A percentile compares a stretch with the other conserved stretches of the same genome.
Evolutionary conservation across 2,888 invertebrate species (phyloP).

Genomic region (Idaea straminata): DNA sequence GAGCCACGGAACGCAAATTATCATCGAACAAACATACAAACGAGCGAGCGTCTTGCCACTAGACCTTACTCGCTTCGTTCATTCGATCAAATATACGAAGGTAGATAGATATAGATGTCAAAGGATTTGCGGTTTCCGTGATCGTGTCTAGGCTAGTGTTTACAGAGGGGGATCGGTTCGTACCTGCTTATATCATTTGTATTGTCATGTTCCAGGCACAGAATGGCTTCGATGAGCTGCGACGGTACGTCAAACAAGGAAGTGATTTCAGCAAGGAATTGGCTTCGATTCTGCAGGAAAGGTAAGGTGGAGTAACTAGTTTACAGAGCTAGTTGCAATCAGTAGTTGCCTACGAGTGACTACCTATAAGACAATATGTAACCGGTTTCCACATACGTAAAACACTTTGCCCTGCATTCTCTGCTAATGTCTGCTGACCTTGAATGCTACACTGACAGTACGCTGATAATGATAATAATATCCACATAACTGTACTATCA

Average conservation of each 20-base stretch:
- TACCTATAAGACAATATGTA: neutral
- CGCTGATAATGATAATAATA: conserved; percentile 21
- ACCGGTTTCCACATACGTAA: conserved; percentile 1
- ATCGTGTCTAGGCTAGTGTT: neutral
- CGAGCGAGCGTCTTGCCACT: no score
- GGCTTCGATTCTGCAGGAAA: conserved; percentile 92
- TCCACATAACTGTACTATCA: conserved; percentile 29
- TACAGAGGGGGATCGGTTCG: neutral
- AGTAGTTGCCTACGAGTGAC: neutral
- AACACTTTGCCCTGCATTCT: conserved; percentile 14
- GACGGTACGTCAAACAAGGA: conserved; percentile 95
- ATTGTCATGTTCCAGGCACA: conserved; percentile 85
- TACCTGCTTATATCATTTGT: conserved; percentile 4
- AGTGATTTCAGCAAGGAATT: conserved; percentile 97
- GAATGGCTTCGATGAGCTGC: conserved; percentile 95
- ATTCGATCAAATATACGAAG: neutral
- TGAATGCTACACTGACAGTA: conserved; percentile 15
- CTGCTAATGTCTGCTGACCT: conserved; percentile 26
- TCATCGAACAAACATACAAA: no score
- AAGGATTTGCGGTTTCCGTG: neutral
- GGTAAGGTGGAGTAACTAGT: conserved; percentile 75
- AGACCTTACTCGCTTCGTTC: no score
- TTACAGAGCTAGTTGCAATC: neutral
- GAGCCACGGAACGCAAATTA: no score
- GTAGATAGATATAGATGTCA: neutral